phyloP scores from a whole-genome alignment of 2,113 vertebrate species.

The Mohoua ochrocephala region DNA sequence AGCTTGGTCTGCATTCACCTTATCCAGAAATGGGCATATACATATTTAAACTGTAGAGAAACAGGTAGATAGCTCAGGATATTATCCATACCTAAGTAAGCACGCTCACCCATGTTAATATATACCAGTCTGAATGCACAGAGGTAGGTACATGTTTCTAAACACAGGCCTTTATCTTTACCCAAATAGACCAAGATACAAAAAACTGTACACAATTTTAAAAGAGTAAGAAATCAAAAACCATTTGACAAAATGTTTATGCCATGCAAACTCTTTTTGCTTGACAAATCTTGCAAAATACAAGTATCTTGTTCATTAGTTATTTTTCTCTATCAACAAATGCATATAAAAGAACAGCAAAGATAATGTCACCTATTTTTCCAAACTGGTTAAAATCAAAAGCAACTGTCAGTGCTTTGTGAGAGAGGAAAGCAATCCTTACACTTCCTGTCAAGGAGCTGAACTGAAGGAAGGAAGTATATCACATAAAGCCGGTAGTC shows the following conservation, averaged over 20 bases:
- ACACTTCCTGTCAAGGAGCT: conserved; percentile 76
- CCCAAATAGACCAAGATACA: neutral
- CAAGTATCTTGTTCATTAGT: neutral
- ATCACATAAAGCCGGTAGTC: conserved; percentile 70
- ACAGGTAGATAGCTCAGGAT: neutral
- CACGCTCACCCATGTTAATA: neutral
- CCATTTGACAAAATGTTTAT: neutral
- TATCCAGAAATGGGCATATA: neutral
- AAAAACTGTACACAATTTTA: neutral
- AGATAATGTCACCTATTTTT: neutral
- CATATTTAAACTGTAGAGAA: neutral
- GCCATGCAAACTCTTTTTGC: neutral
- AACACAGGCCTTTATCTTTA: neutral
- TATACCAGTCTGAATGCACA: neutral
- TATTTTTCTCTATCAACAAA: neutral
- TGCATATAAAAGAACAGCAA: neutral
- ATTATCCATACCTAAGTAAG: neutral
- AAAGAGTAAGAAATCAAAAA: neutral
- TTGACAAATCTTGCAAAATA: neutral
- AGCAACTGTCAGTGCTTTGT: neutral
- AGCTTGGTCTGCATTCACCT: neutral
- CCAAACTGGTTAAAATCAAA: neutral
- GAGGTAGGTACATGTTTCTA: neutral
- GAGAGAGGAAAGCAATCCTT: conserved; percentile 36
- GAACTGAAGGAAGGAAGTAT: conserved; percentile 71